Evolutionary conservation across 2,797 vertebrate genomes (phyloP), one percentile per base, ranked within the genome.

Genomic region (Thunnus albacares): DNA sequence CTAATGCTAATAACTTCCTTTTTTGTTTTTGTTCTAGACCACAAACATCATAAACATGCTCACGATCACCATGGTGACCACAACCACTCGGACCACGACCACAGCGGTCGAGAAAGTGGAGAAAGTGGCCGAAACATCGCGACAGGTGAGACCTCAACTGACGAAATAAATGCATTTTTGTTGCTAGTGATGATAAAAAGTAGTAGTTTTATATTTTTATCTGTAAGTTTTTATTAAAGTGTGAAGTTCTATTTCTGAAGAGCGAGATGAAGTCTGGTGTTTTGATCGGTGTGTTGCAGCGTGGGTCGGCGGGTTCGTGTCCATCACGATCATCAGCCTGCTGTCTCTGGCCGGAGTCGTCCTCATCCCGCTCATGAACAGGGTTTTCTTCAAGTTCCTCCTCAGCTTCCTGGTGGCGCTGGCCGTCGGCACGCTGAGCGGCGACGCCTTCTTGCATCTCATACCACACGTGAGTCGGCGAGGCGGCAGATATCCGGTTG

Each of bases 401-500:
- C 94, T 99, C 76, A 99, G 97, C 94, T 99, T 99, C 92, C 94
- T 99, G 88, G 98, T 99, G 92, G 98, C 98, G 0, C 83, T 99
- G 88, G 98, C 98, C 0, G 98, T 99, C 30, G 98, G 98, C 26
- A 98, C 98, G 14, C 94, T 99, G 82, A 99, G 98, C 52, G 98
- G 98, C 58, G 98, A 99, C 78, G 98, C 98, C 77, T 97, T 99
- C 85, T 95, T 99, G 22, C 98, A 99, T 83, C 98, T 99, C 64
- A 97, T 99, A 87, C 98, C 98, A 10, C 98, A 99, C 67, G 98
- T 99, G 93, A 97, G 98, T 97, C 26, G 5, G 30, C 5, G 28
- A 0, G 6, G 30, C 30, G 30, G 6, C 30, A 6, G 30, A 33
- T 2, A 20, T 49, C 14, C 41, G 4, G 1, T 14, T 14, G 26